These are phyloP conservation scores for Bombus terrestris DNA, from an alignment of 1,140 invertebrate species.

Conservation along the genomic window DNA sequence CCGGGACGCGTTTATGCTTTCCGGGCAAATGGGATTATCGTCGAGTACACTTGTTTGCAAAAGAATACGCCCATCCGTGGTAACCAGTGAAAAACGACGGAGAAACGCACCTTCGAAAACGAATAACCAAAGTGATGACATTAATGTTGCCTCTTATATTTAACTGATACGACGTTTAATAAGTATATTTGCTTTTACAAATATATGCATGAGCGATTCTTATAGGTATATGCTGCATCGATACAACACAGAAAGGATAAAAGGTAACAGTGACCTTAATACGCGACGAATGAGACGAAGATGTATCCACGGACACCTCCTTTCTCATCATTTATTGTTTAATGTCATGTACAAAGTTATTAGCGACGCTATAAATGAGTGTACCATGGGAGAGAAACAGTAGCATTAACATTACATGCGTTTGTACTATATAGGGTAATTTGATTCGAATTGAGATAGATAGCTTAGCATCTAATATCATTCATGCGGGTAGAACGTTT, in stretches of 20 bases:
- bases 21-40: conserved; percentile 38
- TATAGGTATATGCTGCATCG: too few relatives aligned
- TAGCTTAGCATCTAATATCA: conserved; percentile 3
- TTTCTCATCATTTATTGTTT: neutral
- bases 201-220: neutral
- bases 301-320: neutral
- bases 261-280: neutral
- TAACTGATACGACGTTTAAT: neutral
- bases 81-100: neutral
- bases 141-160: neutral
- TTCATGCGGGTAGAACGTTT: neutral
- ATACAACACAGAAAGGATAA: neutral
- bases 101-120: neutral
- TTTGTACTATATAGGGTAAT: neutral
- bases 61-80: conserved; percentile 48
- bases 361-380: too few relatives aligned
- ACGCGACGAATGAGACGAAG: neutral
- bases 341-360: too few relatives aligned
- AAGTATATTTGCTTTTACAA: neutral
- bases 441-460: conserved; percentile 10
- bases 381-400: neutral
- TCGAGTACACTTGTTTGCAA: conserved; percentile 14
- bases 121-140: neutral
- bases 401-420: neutral
- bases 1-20: conserved; percentile 14